phyloP scores from a whole-genome alignment of 2,797 vertebrate genomes.

The Periophthalmus magnuspinnatus region DNA sequence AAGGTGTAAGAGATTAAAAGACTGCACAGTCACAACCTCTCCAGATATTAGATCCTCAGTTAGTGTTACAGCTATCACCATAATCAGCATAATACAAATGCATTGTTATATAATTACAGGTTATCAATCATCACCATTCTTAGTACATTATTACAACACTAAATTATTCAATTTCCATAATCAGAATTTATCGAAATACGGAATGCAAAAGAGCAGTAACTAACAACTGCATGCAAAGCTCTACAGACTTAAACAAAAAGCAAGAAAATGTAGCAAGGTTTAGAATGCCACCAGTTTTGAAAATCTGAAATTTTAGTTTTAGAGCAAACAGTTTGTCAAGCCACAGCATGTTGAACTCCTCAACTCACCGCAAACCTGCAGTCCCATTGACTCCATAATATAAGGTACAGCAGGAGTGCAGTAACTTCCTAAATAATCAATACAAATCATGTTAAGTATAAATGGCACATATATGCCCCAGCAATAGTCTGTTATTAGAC shows the following conservation, averaged over 20 bases:
- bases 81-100: constrained; percentile 38
- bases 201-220: constrained; percentile 68
- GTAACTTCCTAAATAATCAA: constrained; percentile 86
- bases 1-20: constrained; percentile 54
- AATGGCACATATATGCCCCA: constrained; percentile 56
- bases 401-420: constrained; percentile 86
- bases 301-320: constrained; percentile 75
- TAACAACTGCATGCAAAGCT: constrained; percentile 82
- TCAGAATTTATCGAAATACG: constrained; percentile 31
- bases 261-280: constrained; percentile 77
- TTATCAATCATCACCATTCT: constrained; percentile 62
- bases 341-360: constrained; percentile 73
- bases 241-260: constrained; percentile 76
- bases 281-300: constrained; percentile 81
- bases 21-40: constrained; percentile 45
- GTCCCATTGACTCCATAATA: constrained; percentile 85
- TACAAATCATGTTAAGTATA: constrained; percentile 82
- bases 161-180: constrained; percentile 37
- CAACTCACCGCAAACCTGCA: constrained; percentile 87
- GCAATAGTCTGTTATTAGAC: constrained; percentile 31
- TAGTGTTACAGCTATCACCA: constrained; percentile 68
- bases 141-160: constrained; percentile 45
- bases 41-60: constrained; percentile 63
- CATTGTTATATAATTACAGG: constrained; percentile 38
- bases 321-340: constrained; percentile 77